phyloP scores from a whole-genome alignment of 2,888 invertebrate species.

The Sepioteuthis lessoniana region DNA sequence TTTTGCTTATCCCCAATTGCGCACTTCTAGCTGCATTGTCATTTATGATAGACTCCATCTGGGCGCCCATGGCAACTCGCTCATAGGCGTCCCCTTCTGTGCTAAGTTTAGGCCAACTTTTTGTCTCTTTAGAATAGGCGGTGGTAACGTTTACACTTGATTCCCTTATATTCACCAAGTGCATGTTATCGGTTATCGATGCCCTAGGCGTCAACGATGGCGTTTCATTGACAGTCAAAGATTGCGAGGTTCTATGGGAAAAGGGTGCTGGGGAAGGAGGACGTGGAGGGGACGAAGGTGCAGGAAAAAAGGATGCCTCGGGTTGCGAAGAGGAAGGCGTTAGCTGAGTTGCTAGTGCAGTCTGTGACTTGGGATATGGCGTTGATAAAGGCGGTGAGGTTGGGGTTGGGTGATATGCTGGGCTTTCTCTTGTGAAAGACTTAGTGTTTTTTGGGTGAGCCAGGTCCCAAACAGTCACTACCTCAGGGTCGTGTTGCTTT shows the following conservation, averaged over 20 bases:
- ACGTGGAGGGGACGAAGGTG: not conserved
- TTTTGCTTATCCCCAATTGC: not conserved
- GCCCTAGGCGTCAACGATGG: not conserved
- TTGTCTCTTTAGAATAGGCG: not conserved
- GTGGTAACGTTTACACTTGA: not conserved
- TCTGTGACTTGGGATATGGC: not conserved
- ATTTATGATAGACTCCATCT: not conserved
- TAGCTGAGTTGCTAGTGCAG: not conserved
- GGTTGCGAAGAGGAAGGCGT: not conserved
- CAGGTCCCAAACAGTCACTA: not conserved
- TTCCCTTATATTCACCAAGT: not conserved
- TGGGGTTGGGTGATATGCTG: not conserved
- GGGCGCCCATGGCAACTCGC: not conserved
- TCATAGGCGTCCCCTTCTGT: not conserved
- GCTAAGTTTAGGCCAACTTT: not conserved
- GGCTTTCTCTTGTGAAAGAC: conserved; percentile 9
- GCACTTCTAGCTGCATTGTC: not conserved
- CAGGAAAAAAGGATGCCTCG: not conserved
- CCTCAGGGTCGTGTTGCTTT: not conserved
- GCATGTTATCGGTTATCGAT: not conserved
- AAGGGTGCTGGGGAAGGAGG: not conserved
- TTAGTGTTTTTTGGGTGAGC: not conserved
- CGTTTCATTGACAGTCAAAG: not conserved
- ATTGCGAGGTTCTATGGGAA: not conserved
- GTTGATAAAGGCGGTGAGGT: not conserved